Percentiles rank a stretch among this genome's conserved stretches.
phyloP scores from a whole-genome alignment of 2,113 vertebrate species.

The Myodes glareolus region DNA sequence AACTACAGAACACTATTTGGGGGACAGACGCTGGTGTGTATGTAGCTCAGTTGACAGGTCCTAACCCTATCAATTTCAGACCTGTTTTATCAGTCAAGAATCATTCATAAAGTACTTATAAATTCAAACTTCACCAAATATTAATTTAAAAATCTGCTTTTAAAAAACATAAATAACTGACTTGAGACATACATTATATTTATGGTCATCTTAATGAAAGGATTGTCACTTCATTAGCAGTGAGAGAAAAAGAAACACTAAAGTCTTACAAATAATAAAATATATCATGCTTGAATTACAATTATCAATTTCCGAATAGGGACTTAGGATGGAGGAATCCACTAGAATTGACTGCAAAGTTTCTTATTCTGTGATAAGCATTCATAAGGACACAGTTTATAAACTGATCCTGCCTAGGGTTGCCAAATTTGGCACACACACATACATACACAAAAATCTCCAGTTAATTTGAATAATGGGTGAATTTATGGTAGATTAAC shows the following conservation, averaged over 20 bases:
- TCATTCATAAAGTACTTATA: background rate
- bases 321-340: background rate
- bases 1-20: conserved; percentile 51
- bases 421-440: background rate
- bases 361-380: background rate
- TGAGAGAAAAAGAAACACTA: background rate
- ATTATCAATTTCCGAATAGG: background rate
- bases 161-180: conserved; percentile 38
- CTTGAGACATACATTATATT: background rate
- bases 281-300: background rate
- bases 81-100: conserved; percentile 41
- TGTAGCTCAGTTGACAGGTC: conserved; percentile 44
- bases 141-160: background rate
- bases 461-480: background rate
- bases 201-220: background rate
- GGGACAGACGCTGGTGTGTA: conserved; percentile 40
- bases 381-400: background rate
- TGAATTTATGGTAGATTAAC: background rate
- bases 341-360: background rate
- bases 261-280: background rate
- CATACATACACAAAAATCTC: background rate
- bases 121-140: conserved; percentile 44
- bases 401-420: background rate
- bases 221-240: conserved; percentile 18
- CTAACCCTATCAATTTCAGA: conserved; percentile 69